Evolutionary conservation across 2,113 vertebrate species (phyloP).

Genomic region (Vireo altiloquus): DNA sequence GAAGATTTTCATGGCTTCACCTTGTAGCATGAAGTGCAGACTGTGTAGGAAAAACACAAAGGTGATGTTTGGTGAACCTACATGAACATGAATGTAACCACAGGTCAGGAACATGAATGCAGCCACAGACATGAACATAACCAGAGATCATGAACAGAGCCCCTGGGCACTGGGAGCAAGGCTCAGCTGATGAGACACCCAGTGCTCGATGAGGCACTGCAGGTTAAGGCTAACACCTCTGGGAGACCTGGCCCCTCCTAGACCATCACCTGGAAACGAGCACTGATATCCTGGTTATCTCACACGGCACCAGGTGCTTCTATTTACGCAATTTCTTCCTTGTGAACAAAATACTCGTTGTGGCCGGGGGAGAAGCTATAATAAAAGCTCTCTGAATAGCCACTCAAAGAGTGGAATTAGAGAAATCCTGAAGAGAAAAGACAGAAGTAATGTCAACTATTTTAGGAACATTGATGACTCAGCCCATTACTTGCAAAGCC

Average conservation of each 20-base stretch:
- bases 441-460: background rate
- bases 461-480: background rate
- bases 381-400: background rate
- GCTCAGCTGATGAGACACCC: background rate
- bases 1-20: background rate
- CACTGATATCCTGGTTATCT: background rate
- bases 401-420: background rate
- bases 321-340: background rate
- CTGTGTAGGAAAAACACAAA: background rate
- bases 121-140: background rate
- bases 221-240: background rate
- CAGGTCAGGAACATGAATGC: background rate
- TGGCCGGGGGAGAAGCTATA: rapidly evolving
- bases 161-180: background rate
- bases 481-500: background rate
- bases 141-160: background rate
- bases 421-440: conserved; percentile 10
- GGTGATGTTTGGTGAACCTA: background rate
- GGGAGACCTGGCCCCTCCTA: background rate
- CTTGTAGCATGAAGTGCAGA: background rate
- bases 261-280: background rate
- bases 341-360: background rate
- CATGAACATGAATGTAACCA: background rate
- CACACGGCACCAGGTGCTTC: background rate
- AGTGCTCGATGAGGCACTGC: background rate